Base-by-base conservation (phyloP, 2,797 vertebrate species). In the Echiichthys vipera region DNA sequence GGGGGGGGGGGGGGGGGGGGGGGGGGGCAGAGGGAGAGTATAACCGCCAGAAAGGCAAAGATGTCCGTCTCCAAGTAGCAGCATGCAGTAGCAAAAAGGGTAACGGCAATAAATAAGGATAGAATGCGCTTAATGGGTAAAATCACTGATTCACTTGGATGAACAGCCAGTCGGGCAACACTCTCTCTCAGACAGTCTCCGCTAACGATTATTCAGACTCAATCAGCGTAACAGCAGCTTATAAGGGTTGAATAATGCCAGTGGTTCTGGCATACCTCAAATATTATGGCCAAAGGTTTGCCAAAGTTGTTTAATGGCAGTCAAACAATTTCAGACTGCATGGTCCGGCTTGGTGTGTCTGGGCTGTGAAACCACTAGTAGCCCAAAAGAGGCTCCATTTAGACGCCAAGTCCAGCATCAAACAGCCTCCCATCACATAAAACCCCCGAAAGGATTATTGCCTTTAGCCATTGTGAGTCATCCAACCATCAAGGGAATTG, bases 401-500 rank as follows among this genome's bases (percentile, higher is more conserved):
- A 45, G 40, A 74, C 22, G 17, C 34, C 45, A 20, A 68, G 22
- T 46, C 65, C 20, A 64, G 47, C 68, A 77, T 76, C 74, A 78
- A 73, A 74, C 36, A 45, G 14, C 24, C 53, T 63, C 65, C 34
- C 12, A 49, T 54, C 22, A 69, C 47, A 74, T 56, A 64, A 49
- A 81, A 77, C 73, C 37, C 55, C 10, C 4, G 29, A 62, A 68
- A 58, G 65, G 78, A 84, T 89, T 84, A 83, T 43, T 40, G 36
- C 32, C 63, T 77, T 74, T 71, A 39, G 67, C 71, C 40, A 56
- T 37, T 29, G 43, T n/a, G 47, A 83, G 54, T 65, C 83, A 74
- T 32, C 45, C 50, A 77, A 49, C 71, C 62, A 84, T 82, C 76
- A 75, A 64, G 66, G 53, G 65, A 81, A 88, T 75, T 75, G 47